Conservation (phyloP, 2,113 vertebrate species). For the Eidolon helvum region DNA sequence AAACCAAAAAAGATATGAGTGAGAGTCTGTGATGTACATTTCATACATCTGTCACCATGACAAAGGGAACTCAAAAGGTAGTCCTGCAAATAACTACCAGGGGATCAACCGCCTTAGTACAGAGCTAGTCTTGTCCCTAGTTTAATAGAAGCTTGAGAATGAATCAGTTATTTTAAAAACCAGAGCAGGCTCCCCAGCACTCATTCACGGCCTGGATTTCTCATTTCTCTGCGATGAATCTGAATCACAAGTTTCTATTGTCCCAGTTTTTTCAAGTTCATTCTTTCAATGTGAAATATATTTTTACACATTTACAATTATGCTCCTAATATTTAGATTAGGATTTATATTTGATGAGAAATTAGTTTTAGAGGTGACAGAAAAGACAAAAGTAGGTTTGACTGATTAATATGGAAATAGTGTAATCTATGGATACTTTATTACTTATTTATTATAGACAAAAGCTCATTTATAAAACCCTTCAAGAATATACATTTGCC, state of each 20-base stretch:
- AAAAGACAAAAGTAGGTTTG: slow-evolving; percentile 39
- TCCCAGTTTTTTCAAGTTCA: slow-evolving; percentile 69
- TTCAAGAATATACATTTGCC: neutral
- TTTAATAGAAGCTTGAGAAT: slow-evolving; percentile 53
- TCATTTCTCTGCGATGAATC: slow-evolving; percentile 73
- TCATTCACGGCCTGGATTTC: slow-evolving; percentile 63
- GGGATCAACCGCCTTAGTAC: neutral
- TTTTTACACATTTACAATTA: slow-evolving; percentile 72
- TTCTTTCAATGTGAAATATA: slow-evolving; percentile 70
- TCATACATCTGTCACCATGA: slow-evolving; percentile 44
- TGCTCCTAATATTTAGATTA: slow-evolving; percentile 72
- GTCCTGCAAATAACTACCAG: slow-evolving; percentile 29
- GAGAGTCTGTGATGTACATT: neutral
- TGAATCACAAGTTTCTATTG: slow-evolving; percentile 55
- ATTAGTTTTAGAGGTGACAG: slow-evolving; percentile 59
- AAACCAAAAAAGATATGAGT: neutral
- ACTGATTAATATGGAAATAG: slow-evolving; percentile 53
- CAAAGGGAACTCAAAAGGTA: slow-evolving; percentile 51
- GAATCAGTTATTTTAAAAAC: slow-evolving; percentile 68
- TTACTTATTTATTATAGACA: slow-evolving; percentile 50
- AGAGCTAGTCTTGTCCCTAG: slow-evolving; percentile 43
- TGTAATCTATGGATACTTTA: neutral
- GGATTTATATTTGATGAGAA: slow-evolving; percentile 71
- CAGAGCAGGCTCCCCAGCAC: slow-evolving; percentile 41
- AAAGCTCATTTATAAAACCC: slow-evolving; percentile 29